These are phyloP conservation scores for Dasyprocta punctata DNA, from an alignment of 2,113 vertebrate species.

Conservation along the genomic window DNA sequence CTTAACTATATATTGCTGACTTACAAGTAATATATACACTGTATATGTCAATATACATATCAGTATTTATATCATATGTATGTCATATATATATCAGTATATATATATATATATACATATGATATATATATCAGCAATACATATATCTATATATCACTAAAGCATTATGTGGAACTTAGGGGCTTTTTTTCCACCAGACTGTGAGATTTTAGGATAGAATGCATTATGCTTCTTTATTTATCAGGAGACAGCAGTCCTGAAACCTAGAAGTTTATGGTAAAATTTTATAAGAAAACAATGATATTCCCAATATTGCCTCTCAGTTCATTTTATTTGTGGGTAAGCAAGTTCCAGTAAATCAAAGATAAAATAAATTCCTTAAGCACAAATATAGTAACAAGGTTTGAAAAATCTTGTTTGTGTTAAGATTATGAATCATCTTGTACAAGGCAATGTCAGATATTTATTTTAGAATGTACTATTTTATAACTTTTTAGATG, in stretches of 20 bases:
- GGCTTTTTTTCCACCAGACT: neutral
- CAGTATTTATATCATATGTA: neutral
- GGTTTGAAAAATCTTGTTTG: neutral
- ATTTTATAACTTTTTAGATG: neutral
- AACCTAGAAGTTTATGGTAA: neutral
- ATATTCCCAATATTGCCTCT: neutral
- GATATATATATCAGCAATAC: neutral
- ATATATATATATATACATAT: neutral
- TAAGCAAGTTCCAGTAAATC: neutral
- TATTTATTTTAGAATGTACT: neutral
- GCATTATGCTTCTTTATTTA: neutral
- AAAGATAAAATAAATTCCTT: neutral
- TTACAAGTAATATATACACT: too few relatives aligned
- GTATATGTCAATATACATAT: neutral
- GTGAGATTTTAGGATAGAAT: neutral
- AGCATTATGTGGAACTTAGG: neutral
- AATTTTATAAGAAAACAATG: neutral
- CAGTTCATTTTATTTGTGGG: neutral
- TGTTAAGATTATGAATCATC: constrained; percentile 24
- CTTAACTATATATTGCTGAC: neutral
- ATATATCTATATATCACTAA: neutral
- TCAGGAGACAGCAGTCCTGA: neutral
- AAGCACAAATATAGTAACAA: neutral
- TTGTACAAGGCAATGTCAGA: neutral
- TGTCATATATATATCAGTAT: too few relatives aligned